phyloP scores from a whole-genome alignment of 2,797 vertebrate genomes.

The Prionace glauca region DNA sequence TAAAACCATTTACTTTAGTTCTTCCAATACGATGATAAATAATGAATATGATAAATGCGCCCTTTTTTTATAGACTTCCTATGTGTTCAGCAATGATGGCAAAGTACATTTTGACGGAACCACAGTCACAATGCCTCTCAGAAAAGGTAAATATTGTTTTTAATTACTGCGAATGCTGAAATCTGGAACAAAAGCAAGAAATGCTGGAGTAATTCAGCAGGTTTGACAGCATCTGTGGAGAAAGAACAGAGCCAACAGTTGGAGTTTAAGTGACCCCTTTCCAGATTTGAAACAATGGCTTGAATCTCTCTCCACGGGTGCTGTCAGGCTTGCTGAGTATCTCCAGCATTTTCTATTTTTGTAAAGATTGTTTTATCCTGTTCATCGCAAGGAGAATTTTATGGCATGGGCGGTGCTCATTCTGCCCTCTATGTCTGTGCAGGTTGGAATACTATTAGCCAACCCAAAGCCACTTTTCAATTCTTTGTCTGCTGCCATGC shows the following conservation, averaged over 20 bases:
- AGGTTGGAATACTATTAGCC: not conserved
- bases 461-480: not conserved
- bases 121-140: not conserved
- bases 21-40: not conserved
- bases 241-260: too few species aligned
- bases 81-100: not conserved
- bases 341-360: too few species aligned
- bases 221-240: too few species aligned
- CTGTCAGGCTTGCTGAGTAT: too few species aligned
- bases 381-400: not conserved
- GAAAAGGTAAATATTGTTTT: not conserved
- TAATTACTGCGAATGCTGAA: too few species aligned
- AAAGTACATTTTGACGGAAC: not conserved
- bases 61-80: not conserved
- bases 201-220: too few species aligned
- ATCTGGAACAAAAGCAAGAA: too few species aligned
- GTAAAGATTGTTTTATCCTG: not conserved
- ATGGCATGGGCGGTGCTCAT: not conserved
- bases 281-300: too few species aligned
- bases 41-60: not conserved
- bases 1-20: not conserved
- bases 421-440: not conserved
- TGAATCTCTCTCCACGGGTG: too few species aligned
- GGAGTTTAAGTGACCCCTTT: too few species aligned
- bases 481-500: not conserved